phyloP scores from a whole-genome alignment of 2,113 vertebrate genomes.

The Equus przewalskii region DNA sequence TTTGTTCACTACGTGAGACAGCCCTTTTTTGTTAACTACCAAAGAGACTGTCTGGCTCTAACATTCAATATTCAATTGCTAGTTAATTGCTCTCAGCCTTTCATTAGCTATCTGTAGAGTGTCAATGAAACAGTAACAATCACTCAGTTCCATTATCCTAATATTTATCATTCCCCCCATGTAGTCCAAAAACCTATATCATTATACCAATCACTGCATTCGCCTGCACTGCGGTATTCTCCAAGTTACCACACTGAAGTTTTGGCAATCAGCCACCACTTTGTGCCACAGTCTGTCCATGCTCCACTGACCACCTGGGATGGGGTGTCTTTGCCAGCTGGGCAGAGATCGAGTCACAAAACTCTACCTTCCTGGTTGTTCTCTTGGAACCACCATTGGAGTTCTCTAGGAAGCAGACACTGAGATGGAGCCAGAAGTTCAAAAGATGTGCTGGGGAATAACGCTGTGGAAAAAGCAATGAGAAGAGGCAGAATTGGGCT shows the following conservation, averaged over 20 bases:
- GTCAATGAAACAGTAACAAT: not conserved
- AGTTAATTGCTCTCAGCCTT: constrained; percentile 10
- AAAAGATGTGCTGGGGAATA: not conserved
- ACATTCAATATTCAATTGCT: constrained; percentile 23
- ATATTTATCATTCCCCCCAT: not conserved
- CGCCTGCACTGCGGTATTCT: not conserved
- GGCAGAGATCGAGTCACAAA: not conserved
- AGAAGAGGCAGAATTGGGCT: not conserved
- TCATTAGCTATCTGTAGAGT: not conserved
- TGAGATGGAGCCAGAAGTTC: not conserved
- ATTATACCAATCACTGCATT: not conserved
- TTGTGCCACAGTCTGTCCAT: not conserved
- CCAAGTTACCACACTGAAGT: not conserved
- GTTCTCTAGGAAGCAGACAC: not conserved
- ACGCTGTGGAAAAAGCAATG: not conserved
- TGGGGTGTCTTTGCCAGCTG: not conserved
- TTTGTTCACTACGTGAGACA: not conserved
- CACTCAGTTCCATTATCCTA: not conserved
- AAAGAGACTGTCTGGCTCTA: not conserved
- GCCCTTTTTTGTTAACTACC: not conserved
- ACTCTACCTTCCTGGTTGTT: not conserved
- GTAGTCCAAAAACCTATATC: not conserved
- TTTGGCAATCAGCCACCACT: not conserved
- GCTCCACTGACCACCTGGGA: not conserved
- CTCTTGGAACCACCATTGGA: not conserved